Evolutionary conservation across 2,888 invertebrate genomes (phyloP).

Genomic region (Rotaria socialis): DNA sequence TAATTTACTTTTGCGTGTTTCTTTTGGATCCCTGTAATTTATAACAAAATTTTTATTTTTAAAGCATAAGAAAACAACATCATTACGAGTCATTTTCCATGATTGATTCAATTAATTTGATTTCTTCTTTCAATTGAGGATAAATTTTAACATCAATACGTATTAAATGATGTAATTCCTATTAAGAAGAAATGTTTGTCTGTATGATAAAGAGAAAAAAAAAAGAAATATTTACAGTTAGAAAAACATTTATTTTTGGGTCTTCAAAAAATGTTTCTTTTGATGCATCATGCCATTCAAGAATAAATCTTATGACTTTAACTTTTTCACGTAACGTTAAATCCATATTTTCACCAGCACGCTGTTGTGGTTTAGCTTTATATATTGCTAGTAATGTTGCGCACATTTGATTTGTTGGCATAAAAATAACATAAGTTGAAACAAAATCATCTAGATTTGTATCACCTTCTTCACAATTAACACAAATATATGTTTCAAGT

Average conservation of each 20-base stretch:
- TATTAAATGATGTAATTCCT: conserved; percentile 70
- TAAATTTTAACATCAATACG: conserved; percentile 66
- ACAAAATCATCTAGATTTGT: conserved; percentile 77
- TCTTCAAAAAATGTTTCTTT: conserved; percentile 73
- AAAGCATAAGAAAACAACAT: neutral
- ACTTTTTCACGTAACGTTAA: conserved; percentile 17
- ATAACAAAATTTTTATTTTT: neutral
- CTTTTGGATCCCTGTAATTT: conserved; percentile 39
- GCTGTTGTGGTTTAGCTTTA: conserved; percentile 48
- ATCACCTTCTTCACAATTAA: conserved; percentile 63
- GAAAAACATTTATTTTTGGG: conserved; percentile 68
- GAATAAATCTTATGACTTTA: conserved; percentile 67
- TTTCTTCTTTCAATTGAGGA: conserved; percentile 65
- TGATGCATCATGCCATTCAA: conserved; percentile 71
- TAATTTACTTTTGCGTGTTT: conserved; percentile 39
- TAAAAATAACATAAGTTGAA: conserved; percentile 75
- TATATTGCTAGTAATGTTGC: conserved; percentile 73
- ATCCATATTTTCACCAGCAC: neutral
- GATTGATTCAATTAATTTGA: conserved; percentile 63
- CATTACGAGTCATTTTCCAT: conserved; percentile 47
- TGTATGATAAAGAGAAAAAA: too few species aligned
- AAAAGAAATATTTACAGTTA: conserved; percentile 64
- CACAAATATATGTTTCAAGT: conserved; percentile 73
- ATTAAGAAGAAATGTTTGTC: too few species aligned
- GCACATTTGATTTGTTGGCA: conserved; percentile 72